These are phyloP conservation scores for Eptatretus atami DNA, from an alignment of 2,797 vertebrate genomes.

Conservation along the genomic window DNA sequence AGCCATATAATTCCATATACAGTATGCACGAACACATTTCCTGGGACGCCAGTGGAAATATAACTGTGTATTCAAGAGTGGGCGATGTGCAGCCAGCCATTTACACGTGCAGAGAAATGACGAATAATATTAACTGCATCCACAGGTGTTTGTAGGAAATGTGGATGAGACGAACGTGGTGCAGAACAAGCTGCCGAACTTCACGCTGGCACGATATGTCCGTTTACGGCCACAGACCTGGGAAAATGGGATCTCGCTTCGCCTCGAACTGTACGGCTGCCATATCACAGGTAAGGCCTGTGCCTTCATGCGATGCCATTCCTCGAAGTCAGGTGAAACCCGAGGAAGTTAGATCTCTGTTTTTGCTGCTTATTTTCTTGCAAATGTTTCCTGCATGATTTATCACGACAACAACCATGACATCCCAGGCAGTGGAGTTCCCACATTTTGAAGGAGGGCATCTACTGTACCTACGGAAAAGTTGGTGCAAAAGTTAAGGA, in stretches of 20 bases:
- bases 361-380: too few relatives aligned
- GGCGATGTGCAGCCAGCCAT: not conserved
- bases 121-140: not conserved
- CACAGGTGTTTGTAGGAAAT: conserved; percentile 4
- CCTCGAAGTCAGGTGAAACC: not conserved
- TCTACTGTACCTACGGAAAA: too few relatives aligned
- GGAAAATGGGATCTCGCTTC: conserved; percentile 3
- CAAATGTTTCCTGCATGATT: too few relatives aligned
- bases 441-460: too few relatives aligned
- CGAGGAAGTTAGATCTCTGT: too few relatives aligned
- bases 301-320: not conserved
- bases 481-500: too few relatives aligned
- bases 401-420: too few relatives aligned
- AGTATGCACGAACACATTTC: too few relatives aligned
- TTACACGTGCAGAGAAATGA: not conserved
- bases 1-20: too few relatives aligned
- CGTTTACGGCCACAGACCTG: not conserved
- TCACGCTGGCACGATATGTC: not conserved
- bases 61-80: not conserved
- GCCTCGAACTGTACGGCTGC: not conserved
- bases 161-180: conserved; percentile 1
- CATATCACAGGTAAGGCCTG: not conserved
- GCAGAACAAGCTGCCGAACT: conserved; percentile 2
- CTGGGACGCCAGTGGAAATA: too few relatives aligned
- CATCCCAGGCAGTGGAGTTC: too few relatives aligned